Evolutionary conservation across 2,113 vertebrate genomes (phyloP), one percentile per base, ranked within the genome.

Genomic region (Bettongia penicillata): DNA sequence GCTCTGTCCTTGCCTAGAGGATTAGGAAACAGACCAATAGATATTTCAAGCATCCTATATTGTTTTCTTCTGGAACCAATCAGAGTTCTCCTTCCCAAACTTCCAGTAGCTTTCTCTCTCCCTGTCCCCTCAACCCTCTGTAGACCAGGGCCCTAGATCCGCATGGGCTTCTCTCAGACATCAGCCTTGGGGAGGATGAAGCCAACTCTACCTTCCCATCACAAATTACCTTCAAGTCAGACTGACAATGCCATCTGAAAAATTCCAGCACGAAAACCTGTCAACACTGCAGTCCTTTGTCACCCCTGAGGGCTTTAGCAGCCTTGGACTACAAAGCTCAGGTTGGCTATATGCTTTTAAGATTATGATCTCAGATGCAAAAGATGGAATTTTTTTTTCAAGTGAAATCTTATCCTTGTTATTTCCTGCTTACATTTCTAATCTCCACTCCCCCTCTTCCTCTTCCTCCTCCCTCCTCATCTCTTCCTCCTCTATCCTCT

Each of bases 401-500:
- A 12, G n/a, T 8, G n/a, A 53, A 23, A 51, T 90, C 91, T 96
- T 93, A 94, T 53, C 91, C 55, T 51, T 90, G 49, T 51, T 26
- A 91, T 91, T 96, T 97, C 95, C 96, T 89, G 51, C 92, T 94
- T 47, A 77, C 49, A 43, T 0, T 23, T 14, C 91, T 55, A 77
- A 37, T 57, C n/a, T 68, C 50, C 47, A 43, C 92, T 94, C 89
- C 91, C 93, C 51, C 50, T 90, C 50, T 52, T 93, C 95, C 89
- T 93, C 68, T 68, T 94, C 93, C 68, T 84, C 89, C 37, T 68
- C 52, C 51, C 93, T 93, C 89, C 91, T 92, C 51, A 37, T 3
- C 50, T 91, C 50, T 52, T 93, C 95, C 77, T 93, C 68, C 84
- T 94, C 93, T 61, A 91, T 93, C 90, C 94, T 96, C 94, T 96